Evolutionary conservation across 2,797 vertebrate species (phyloP), one percentile per base, ranked within the genome.

Genomic region (Gymnoscopelus microlampas): DNA sequence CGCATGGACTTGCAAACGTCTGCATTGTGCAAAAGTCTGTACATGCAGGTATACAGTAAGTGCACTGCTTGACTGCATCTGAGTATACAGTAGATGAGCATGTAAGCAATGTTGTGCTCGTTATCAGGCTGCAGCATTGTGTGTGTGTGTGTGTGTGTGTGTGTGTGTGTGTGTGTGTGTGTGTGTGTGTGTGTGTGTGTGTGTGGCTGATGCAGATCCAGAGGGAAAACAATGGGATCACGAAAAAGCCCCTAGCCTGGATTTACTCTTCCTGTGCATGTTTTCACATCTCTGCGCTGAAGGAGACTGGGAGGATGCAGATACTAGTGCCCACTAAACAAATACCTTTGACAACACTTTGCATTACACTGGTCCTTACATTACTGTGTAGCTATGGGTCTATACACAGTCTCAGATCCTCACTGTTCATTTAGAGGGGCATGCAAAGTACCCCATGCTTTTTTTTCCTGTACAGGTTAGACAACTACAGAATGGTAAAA

Each of bases 181-280:
- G 24, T 60, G 49, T 50, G 54, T 71, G 55, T 54, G 32, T 60
- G 59, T 54, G 19, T 61, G 57, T 44, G 26, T n/a, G 72, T 77
- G 53, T 47, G 29, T 14, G 72, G 76, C 63, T 63, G 70, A 68
- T 74, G 15, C 11, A 49, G 66, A 78, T 80, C 73, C 66, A 74
- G 75, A 77, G 73, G 66, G 82, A 76, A 93, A 94, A 96, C 94
- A 96, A 95, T 94, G 87, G 91, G 84, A 87, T 89, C 78, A 82
- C 91, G 91, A 84, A 87, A 92, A 92, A 92, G 76, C 87, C 88
- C 78, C 85, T 72, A 63, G 83, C 68, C 91, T 81, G 81, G 94
- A 93, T 94, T 91, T 70, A 93, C 94, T 88, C 92, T 96, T 94
- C 95, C 94, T 96, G 94, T 93, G 89, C 93, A 91, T 94, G 93